Evolutionary conservation across 2,888 invertebrate genomes (phyloP), one percentile per base, ranked within the genome.

Genomic region (Copidosoma aretas): DNA sequence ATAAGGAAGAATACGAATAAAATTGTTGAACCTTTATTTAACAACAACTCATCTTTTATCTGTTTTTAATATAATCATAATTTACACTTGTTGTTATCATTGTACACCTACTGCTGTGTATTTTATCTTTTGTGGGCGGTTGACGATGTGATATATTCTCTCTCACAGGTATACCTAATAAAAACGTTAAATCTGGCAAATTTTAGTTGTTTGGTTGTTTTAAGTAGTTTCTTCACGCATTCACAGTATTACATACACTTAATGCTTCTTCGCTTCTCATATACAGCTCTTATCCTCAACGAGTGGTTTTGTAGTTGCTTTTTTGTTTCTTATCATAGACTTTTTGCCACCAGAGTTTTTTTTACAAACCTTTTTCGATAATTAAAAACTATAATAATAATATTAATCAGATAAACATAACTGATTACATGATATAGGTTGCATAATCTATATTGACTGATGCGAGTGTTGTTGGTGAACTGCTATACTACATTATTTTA

Each of bases 11-110:
- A 12, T 15, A 17, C 43, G 43, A 46, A 12, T 61, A 17, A 53
- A 67, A 43, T 64, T 67, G 65, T 68, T 72, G 66, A 71, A 67
- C 64, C 67, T 60, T 71, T 68, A 71, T 70, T 64, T 68, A 60
- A 64, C 24, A 32, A 5, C 8, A 32, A 32, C 32, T 32, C 8
- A n/a, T 61, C 19, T 15, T 58, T n/a, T 41, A 39, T 41, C n/a
- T 58, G 39, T 41, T 58, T 58, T 58, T 46, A 60, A 43, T 10
- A 21, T 24, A 25, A 10, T 24, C 60, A 51, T 32, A 64, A 63
- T 60, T 65, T 66, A 68, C 64, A 64, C 46, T 56, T 63, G 39
- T 60, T 58, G 68, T 63, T 46, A 60, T 52, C 58, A 25, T n/a
- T n/a, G n/a, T n/a, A n/a, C 57, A 58, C 64, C 39, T 43, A n/a